These are phyloP conservation scores for Mungos mungo DNA, from an alignment of 2,113 vertebrate species.

Conservation along the genomic window DNA sequence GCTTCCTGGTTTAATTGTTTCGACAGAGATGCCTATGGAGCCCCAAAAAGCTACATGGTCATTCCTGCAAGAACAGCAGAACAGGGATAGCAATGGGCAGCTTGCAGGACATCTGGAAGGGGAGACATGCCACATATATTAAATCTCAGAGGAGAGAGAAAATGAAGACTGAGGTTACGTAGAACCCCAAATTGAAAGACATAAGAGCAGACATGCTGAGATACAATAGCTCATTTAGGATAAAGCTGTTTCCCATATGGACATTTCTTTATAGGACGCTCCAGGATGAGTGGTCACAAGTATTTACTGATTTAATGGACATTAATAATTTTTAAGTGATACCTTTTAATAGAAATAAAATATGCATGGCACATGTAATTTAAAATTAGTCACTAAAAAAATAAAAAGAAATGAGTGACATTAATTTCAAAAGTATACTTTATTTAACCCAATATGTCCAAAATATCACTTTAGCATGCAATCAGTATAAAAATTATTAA, in stretches of 20 bases:
- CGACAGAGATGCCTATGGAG: neutral
- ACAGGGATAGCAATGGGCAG: neutral
- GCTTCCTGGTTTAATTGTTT: neutral
- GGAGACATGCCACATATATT: neutral
- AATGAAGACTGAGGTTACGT: neutral
- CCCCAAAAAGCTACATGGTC: neutral
- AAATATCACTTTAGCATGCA: constrained; percentile 12
- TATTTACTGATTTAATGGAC: neutral
- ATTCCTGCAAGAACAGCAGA: neutral
- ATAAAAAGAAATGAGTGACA: neutral
- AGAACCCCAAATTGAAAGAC: neutral
- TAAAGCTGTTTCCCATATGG: neutral
- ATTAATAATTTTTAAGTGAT: neutral
- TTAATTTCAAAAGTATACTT: constrained; percentile 35
- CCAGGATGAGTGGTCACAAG: neutral
- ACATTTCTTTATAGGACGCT: neutral
- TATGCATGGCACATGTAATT: neutral
- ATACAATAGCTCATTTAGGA: neutral
- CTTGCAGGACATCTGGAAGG: neutral
- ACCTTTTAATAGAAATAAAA: neutral
- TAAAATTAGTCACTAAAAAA: neutral
- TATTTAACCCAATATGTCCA: neutral
- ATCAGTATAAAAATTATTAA: constrained; percentile 10
- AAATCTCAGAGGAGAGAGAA: neutral
- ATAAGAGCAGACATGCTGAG: neutral